Base-by-base conservation (phyloP, 1,140 invertebrate species). In the Brachionus asplanchnoidis region DNA sequence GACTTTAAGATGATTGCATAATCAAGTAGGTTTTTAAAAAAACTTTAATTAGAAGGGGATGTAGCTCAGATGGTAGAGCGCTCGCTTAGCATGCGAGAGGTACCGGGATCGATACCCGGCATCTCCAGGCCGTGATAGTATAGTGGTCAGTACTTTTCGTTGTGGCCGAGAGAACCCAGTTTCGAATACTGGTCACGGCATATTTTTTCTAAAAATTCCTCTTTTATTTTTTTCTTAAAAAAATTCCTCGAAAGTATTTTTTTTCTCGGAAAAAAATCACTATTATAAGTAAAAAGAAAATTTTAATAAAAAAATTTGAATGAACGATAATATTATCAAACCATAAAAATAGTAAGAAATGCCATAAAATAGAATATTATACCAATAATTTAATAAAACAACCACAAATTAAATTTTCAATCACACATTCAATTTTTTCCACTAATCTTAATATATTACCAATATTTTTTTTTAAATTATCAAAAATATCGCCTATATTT, bases 121-220 rank as follows among this genome's bases (percentile, higher is more conserved):
- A 82, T 82, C 79, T 82, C 79, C 79, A 82, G 8, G 93, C 93
- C 93, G 93, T 94, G 93, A 94, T 94, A 93, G 93, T 94, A 92
- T 93, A 94, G 94, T 94, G 94, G 94, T 95, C 94, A 94, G 93
- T 92, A 94, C 93, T 92, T 93, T 93, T 93, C 93, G 93, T 94
- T 94, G 93, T 94, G 94, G 93, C 94, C 94, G 94, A 93, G 93
- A 93, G 93, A 94, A 94, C 94, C 93, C 93, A 94, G 93, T 93
- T 94, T 95, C 93, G 93, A 94, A 94, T 94, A 94, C 94, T 94
- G 94, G 94, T 95, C 94, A 94, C 93, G 94, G 94, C 94, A 95
- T 91, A 92, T 90, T 85, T 56, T 85, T 85, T 87, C 87, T 11
- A 26, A 32, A 11, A 70, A 70, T 20, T 65, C 23, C 9, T 4